A percentile compares a stretch with the other conserved stretches of the same genome.
Conservation (phyloP, 2,888 invertebrate genomes). For the Tetrapedia diversipes region DNA sequence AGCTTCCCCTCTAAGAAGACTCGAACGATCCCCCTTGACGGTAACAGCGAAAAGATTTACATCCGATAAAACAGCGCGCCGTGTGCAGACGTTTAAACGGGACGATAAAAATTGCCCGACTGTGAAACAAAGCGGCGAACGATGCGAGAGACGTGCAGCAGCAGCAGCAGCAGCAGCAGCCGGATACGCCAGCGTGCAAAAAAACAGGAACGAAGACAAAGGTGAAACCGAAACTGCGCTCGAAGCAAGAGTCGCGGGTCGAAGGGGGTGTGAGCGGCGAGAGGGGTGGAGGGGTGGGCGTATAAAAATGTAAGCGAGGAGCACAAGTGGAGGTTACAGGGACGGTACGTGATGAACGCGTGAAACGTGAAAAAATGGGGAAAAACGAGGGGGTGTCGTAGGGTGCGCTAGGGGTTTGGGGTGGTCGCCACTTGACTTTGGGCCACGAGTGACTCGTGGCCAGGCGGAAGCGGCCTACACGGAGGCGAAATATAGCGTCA, state of each 20-base stretch:
- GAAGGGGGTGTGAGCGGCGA: neutral
- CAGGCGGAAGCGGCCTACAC: constrained; percentile 30
- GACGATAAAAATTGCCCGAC: neutral
- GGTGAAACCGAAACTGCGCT: neutral
- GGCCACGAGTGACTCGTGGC: constrained; percentile 42
- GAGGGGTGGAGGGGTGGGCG: neutral
- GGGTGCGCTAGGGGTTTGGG: constrained; percentile 41
- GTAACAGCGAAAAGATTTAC: no score
- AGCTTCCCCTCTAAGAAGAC: no score
- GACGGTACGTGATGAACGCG: constrained; percentile 40
- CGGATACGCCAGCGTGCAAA: neutral
- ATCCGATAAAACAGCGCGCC: no score
- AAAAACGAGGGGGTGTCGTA: constrained; percentile 28
- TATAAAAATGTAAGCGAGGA: constrained; percentile 27
- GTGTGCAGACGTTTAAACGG: no score
- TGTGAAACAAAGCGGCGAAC: neutral
- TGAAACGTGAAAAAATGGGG: constrained; percentile 7
- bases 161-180: no score
- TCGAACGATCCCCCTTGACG: no score
- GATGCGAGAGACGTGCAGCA: neutral
- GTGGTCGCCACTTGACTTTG: constrained; percentile 60
- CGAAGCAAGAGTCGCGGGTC: neutral
- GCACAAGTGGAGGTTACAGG: constrained; percentile 3
- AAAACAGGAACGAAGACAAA: neutral
- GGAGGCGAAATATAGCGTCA: constrained; percentile 23